A percentile compares a stretch with the other conserved stretches of the same genome.
phyloP scores from a whole-genome alignment of 2,113 vertebrate species.

The Macaca nemestrina region DNA sequence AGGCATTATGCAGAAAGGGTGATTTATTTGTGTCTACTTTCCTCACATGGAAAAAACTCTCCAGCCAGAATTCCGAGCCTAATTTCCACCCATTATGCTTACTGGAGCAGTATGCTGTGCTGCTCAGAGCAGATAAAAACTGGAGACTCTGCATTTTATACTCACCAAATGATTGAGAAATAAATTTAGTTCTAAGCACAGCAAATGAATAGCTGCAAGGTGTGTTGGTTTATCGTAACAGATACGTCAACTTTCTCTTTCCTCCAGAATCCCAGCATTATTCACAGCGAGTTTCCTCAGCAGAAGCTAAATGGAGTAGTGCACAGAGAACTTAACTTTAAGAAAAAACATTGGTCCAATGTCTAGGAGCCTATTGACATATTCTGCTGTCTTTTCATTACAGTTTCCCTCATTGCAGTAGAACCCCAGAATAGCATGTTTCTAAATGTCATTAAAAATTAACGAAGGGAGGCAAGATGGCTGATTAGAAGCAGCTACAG shows the following conservation, averaged over 20 bases:
- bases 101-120: conserved; percentile 47
- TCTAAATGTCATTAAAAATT: conserved; percentile 55
- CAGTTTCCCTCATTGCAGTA: not conserved
- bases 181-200: conserved; percentile 75
- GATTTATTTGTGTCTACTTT: conserved; percentile 59
- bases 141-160: conserved; percentile 28
- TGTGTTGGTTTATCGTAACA: conserved; percentile 55
- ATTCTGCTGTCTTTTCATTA: conserved; percentile 57
- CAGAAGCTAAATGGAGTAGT: not conserved
- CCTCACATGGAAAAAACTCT: conserved; percentile 38
- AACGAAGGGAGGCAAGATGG: not conserved
- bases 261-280: not conserved
- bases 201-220: conserved; percentile 62
- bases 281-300: not conserved
- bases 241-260: conserved; percentile 28
- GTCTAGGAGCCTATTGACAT: not conserved
- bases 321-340: not conserved
- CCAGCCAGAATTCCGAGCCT: conserved; percentile 59
- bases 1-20: conserved; percentile 27
- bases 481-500: too few relatives aligned
- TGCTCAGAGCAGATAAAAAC: conserved; percentile 74
- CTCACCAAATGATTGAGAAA: conserved; percentile 58
- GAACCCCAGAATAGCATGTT: not conserved
- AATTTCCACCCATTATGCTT: conserved; percentile 74
- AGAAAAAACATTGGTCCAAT: not conserved